Percentiles rank a stretch among this genome's conserved stretches.
Evolutionary conservation across 2,797 vertebrate species (phyloP).

Genomic region (Sylvia borin): DNA sequence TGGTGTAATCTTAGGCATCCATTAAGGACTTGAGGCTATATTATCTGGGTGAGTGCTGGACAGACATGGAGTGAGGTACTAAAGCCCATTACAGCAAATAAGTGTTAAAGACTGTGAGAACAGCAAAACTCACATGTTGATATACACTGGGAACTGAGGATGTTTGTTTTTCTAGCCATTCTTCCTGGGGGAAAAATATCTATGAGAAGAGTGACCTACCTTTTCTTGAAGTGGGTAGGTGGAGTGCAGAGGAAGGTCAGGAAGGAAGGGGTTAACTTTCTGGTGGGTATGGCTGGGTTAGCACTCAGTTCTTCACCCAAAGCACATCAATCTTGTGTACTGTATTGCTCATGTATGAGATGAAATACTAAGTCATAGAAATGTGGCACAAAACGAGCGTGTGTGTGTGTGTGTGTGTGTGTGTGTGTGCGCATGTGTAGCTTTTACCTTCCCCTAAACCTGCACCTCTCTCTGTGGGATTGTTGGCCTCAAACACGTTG

Average conservation of each 20-base stretch:
- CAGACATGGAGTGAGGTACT: neutral
- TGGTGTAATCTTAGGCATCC: slow-evolving; percentile 38
- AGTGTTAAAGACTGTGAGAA: neutral
- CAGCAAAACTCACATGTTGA: neutral
- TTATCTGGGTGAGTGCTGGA: slow-evolving; percentile 14
- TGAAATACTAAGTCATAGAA: neutral
- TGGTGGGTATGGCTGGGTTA: neutral
- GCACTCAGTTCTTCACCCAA: neutral
- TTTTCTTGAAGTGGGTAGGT: neutral
- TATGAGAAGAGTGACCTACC: neutral
- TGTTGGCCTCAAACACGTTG: neutral
- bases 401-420: accelerated
- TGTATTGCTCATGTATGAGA: neutral
- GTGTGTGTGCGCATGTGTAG: neutral
- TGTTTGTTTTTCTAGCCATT: neutral
- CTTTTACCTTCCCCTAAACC: neutral
- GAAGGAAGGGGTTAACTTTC: neutral
- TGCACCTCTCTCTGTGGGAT: neutral
- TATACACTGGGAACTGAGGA: neutral
- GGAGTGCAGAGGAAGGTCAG: neutral
- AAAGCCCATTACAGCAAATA: neutral
- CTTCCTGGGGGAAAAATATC: accelerated
- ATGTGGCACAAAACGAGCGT: neutral
- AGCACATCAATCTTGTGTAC: neutral
- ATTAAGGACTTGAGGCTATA: slow-evolving; percentile 26